Conservation (phyloP, 2,113 vertebrate genomes). For the Hippocampus abdominalis region DNA sequence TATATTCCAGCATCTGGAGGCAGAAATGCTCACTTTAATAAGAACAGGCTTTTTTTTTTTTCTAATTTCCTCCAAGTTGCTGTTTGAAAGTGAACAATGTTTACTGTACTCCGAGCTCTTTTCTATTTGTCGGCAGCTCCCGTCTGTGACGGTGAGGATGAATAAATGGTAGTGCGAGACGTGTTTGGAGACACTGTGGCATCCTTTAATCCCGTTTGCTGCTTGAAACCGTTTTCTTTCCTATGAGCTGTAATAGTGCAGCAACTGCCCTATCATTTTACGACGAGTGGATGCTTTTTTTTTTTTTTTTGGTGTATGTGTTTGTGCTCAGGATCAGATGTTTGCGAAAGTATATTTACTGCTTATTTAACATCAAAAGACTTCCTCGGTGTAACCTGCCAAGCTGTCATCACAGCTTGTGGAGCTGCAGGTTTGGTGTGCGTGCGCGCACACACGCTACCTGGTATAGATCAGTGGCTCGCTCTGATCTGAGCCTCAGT, state of each 20-base stretch:
- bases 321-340: not conserved
- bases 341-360: slow-evolving; percentile 27
- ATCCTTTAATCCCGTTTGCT: slow-evolving; percentile 45
- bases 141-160: slow-evolving; percentile 21
- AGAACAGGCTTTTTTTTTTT: not conserved
- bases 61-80: not conserved
- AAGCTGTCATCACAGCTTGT: slow-evolving; percentile 7
- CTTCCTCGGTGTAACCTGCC: not conserved
- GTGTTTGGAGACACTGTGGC: slow-evolving; percentile 29
- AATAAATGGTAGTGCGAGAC: slow-evolving; percentile 11
- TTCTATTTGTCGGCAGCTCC: slow-evolving; percentile 25
- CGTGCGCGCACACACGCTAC: not conserved
- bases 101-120: slow-evolving; percentile 13
- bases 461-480: slow-evolving; percentile 15
- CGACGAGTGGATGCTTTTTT: not conserved
- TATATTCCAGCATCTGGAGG: too few species aligned
- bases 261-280: slow-evolving; percentile 24
- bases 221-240: slow-evolving; percentile 39
- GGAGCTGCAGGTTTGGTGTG: slow-evolving; percentile 6
- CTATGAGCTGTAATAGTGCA: slow-evolving; percentile 13
- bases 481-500: slow-evolving; percentile 1
- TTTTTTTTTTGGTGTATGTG: not conserved
- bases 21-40: not conserved
- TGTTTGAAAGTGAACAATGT: slow-evolving; percentile 15
- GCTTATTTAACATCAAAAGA: slow-evolving; percentile 35